A percentile compares a stretch with the other conserved stretches of the same genome.
Evolutionary conservation across 2,113 vertebrate species (phyloP).

Genomic region (Microcebus tavaratra): DNA sequence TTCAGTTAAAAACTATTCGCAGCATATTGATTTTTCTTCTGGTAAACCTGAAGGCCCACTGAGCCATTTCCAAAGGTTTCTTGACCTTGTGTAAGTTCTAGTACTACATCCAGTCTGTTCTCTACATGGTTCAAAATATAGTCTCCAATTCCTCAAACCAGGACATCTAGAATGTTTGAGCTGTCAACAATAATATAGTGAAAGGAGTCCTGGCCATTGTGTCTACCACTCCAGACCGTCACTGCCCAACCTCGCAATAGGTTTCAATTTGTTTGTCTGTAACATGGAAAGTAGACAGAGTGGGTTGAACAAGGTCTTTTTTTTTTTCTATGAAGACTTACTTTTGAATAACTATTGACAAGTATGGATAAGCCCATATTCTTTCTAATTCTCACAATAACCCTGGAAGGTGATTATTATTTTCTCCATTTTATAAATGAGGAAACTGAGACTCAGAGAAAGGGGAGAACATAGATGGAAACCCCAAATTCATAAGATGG

Average conservation of each 20-base stretch:
- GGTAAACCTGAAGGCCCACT: neutral
- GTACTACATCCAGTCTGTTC: neutral
- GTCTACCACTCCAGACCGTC: neutral
- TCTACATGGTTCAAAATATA: neutral
- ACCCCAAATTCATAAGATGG: neutral
- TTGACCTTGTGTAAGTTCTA: neutral
- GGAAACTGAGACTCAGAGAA: slow-evolving; percentile 4
- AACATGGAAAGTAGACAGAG: neutral
- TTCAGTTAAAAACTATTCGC: slow-evolving; percentile 18
- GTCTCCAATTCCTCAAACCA: neutral
- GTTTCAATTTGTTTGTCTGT: neutral
- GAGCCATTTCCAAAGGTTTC: neutral
- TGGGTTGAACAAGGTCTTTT: neutral
- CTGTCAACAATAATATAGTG: neutral
- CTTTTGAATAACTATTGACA: neutral
- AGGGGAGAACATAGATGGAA: neutral
- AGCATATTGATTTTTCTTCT: slow-evolving; percentile 32
- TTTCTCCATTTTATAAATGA: slow-evolving; percentile 36
- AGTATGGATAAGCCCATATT: neutral
- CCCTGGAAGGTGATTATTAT: neutral
- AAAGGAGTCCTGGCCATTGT: neutral
- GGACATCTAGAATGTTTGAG: neutral
- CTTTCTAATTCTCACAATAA: neutral
- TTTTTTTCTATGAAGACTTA: neutral
- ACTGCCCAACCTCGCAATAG: neutral